phyloP scores from a whole-genome alignment of 2,888 invertebrate species.

The Acrocyrtus sp. region DNA sequence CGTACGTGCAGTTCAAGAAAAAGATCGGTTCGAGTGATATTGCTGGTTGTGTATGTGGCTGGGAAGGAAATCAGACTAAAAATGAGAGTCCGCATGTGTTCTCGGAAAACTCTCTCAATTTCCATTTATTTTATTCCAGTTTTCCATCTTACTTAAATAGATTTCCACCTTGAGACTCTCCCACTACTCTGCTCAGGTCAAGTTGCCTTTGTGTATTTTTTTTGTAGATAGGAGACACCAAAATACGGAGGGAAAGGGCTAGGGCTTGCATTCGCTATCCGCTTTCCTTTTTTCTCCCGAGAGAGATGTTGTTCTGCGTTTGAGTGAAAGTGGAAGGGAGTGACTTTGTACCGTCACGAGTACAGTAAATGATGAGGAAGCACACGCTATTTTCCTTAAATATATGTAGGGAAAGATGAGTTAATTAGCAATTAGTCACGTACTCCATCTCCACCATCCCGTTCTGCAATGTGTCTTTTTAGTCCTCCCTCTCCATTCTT shows the following conservation, averaged over 20 bases:
- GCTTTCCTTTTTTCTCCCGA: neutral
- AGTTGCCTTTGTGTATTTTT: too few species aligned
- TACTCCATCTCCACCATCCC: constrained; percentile 5
- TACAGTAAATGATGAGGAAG: neutral
- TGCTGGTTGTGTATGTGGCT: neutral
- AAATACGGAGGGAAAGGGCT: too few species aligned
- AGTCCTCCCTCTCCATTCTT: constrained; percentile 5
- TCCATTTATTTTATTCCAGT: neutral
- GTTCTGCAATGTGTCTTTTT: neutral
- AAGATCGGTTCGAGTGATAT: too few species aligned
- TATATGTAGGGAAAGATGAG: constrained; percentile 27
- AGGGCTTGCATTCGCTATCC: neutral
- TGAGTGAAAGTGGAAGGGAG: neutral
- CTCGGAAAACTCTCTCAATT: neutral
- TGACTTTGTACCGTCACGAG: neutral
- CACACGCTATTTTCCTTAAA: too few species aligned
- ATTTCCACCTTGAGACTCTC: neutral
- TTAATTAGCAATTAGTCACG: constrained; percentile 49
- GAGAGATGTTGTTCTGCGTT: neutral
- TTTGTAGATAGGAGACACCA: too few species aligned
- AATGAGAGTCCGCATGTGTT: neutral
- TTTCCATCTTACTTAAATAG: neutral
- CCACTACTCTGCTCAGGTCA: neutral
- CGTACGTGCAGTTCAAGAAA: neutral
- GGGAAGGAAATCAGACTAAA: neutral